These are phyloP conservation scores for Stomatorhinus ivindoensis DNA, from an alignment of 2,113 vertebrate species.

Conservation along the genomic window DNA sequence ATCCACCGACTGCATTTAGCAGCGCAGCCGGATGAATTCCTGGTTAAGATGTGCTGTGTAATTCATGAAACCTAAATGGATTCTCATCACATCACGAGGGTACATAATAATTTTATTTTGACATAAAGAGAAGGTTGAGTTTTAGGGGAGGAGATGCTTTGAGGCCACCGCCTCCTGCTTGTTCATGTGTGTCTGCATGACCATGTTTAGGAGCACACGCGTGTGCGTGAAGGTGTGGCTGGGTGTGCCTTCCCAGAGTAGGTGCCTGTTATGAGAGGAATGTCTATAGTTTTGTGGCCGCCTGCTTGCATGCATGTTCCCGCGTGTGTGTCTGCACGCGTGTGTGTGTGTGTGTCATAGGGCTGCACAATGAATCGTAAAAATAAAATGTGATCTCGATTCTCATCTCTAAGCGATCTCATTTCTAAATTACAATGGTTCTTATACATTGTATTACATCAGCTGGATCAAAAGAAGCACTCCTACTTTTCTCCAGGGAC, in stretches of 20 bases:
- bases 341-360: too few relatives aligned
- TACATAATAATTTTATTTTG: background rate
- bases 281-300: background rate
- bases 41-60: background rate
- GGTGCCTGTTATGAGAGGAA: background rate
- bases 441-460: too few relatives aligned
- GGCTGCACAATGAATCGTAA: too few relatives aligned
- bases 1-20: background rate
- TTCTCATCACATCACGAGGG: background rate
- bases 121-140: background rate
- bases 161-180: background rate
- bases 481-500: too few relatives aligned
- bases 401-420: too few relatives aligned
- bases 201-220: background rate
- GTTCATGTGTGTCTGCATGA: background rate
- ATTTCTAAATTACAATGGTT: too few relatives aligned
- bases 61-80: background rate
- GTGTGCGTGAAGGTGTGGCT: background rate
- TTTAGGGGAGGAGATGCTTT: background rate
- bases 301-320: background rate
- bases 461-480: too few relatives aligned
- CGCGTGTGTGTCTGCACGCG: background rate
- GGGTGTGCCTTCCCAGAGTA: background rate
- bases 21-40: background rate
- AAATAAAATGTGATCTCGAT: too few relatives aligned